These are phyloP conservation scores for Hyles lineata DNA, from an alignment of 2,888 invertebrate species.

Conservation along the genomic window DNA sequence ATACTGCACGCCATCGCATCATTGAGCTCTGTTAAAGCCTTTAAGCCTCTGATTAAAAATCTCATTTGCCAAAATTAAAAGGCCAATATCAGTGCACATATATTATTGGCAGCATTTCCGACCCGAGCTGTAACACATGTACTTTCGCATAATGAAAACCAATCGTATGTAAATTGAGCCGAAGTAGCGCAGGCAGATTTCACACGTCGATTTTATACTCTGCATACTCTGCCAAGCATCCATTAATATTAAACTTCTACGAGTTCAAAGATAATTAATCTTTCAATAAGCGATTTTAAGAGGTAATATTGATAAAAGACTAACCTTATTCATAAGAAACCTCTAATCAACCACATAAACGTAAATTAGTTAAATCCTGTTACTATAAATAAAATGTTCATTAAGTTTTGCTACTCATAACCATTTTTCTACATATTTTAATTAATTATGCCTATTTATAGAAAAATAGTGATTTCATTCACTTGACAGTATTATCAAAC, in stretches of 20 bases:
- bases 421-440: too few species aligned
- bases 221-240: background rate
- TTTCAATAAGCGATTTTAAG: too few species aligned
- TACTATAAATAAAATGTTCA: too few species aligned
- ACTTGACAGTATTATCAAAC: too few species aligned
- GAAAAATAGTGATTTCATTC: too few species aligned
- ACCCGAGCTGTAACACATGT: background rate
- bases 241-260: background rate
- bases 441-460: too few species aligned
- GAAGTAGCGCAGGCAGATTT: background rate
- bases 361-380: too few species aligned
- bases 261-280: too few species aligned
- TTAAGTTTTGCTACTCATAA: too few species aligned
- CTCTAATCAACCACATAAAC: too few species aligned
- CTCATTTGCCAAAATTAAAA: constrained; percentile 17
- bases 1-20: background rate
- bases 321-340: too few species aligned
- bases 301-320: too few species aligned
- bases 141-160: constrained; percentile 15
- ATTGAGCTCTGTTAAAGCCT: background rate
- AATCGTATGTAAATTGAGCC: constrained; percentile 15
- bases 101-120: background rate
- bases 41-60: background rate
- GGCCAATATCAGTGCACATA: background rate
- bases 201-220: constrained; percentile 5